Evolutionary conservation across 2,888 invertebrate genomes (phyloP), one percentile per base, ranked within the genome.

Genomic region (Melieria omissa): DNA sequence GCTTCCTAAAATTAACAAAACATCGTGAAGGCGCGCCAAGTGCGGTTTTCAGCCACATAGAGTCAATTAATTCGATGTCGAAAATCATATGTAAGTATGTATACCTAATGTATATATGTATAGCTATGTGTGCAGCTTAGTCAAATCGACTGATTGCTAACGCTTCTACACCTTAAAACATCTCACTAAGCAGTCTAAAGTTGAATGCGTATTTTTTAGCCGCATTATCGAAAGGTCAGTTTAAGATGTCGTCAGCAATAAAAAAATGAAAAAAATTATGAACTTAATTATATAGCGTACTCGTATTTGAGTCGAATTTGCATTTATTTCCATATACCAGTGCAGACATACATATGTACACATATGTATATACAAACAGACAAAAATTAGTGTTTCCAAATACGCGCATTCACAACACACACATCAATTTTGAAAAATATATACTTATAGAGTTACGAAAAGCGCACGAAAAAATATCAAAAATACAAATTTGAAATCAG

Each of bases 201-300:
- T n/a, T 29, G 29, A 29, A 29, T 29, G 29, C 29, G 29, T 29
- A 29, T 29, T 29, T 29, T 29, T 29, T 29, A 29, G 29, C 16
- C 44, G n/a, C 47, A 63, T 70, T 70, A 70, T 65, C 70, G 58
- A 65, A 70, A 70, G 70, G 70, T 70, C 70, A 64, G 55, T 70
- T 58, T 42, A 8, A 47, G 29, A 49, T 64, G 64, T 49, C 42
- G 58, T 49, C 65, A 58, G 57, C 46, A 47, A 64, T 45, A 47
- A 45, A 57, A 9, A 41, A 4, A 12, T 52, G 6, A n/a, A 44
- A 14, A 46, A 8, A 52, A 64, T 57, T 57, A 57, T 44, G 45
- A 14, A 55, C 14, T 16, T 29, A 14, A 65, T 29, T 29, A 29
- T 29, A 29, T 29, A 29, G 29, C 29, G 29, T 49, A 42, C 49